Evolutionary conservation across 1,140 invertebrate genomes (phyloP), one percentile per base, ranked within the genome.

Genomic region (Meteorus sp.): DNA sequence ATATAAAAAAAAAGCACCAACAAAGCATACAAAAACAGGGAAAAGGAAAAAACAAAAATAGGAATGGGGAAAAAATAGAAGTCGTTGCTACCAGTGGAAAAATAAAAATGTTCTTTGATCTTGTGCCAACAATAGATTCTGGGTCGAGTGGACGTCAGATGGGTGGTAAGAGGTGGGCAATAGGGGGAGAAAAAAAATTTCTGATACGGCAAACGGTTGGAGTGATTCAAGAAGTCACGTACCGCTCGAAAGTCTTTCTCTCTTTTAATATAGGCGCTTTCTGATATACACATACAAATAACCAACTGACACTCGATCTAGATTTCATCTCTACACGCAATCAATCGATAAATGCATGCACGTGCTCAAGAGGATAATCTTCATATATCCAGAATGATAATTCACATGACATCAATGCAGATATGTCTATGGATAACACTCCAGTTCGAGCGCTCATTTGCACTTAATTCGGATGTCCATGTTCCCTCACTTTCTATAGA

Each of bases 211-310:
- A 58, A 23, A 31, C 27, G 19, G 55, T 9, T 53, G 15, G 45
- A 59, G 39, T 59, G 50, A 59, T 45, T 51, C 47, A 22, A 58
- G 45, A 58, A 58, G 56, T 58, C 56, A 58, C 56, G 56, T 58
- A 50, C n/a, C n/a, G n/a, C n/a, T n/a, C n/a, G n/a, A n/a, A n/a
- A n/a, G n/a, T n/a, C n/a, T n/a, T n/a, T n/a, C n/a, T n/a, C n/a
- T n/a, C n/a, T n/a, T n/a, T n/a, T n/a, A n/a, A n/a, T n/a, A n/a
- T n/a, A n/a, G n/a, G n/a, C n/a, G n/a, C n/a, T n/a, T n/a, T n/a
- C n/a, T n/a, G n/a, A 13, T 39, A 39, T 3, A 9, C 27, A 5
- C 27, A 5, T 7, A 11, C 11, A 29, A 6, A 7, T 33, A 15
- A 33, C 9, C 8, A 51, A 3, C 9, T 11, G 27, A 22, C 23